Evolutionary conservation across 2,888 invertebrate genomes (phyloP).

Genomic region (Pristionchus japonicus): DNA sequence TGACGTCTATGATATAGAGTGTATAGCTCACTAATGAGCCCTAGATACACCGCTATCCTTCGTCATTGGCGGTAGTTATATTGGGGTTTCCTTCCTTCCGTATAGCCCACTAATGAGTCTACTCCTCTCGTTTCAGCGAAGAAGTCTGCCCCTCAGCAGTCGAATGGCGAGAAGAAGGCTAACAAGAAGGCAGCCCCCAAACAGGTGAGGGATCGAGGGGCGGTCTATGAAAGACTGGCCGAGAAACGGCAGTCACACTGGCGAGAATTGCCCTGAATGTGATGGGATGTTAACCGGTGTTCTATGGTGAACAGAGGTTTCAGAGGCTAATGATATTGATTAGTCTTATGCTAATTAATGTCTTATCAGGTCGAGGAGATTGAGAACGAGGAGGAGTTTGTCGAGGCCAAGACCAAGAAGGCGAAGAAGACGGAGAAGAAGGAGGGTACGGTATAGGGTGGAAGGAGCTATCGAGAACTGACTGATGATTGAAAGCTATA

Average conservation of each 20-base stretch:
- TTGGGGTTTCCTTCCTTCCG: background rate
- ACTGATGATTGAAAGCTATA: background rate
- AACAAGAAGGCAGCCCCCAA: constrained; percentile 9
- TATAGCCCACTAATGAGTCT: background rate
- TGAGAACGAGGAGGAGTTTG: constrained; percentile 37
- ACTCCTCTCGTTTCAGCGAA: constrained; percentile 15
- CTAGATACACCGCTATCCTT: too few species aligned
- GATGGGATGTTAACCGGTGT: too few species aligned
- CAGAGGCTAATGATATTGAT: too few species aligned
- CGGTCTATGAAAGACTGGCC: too few species aligned
- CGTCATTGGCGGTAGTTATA: too few species aligned
- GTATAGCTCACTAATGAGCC: too few species aligned
- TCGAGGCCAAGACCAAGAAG: constrained; percentile 45
- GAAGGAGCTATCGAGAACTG: background rate
- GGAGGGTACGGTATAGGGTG: constrained; percentile 25
- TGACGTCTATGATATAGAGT: too few species aligned
- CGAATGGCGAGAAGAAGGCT: constrained; percentile 1
- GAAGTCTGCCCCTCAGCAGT: constrained; percentile 2
- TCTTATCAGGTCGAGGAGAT: constrained; percentile 8
- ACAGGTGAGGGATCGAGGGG: background rate
- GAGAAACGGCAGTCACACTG: too few species aligned
- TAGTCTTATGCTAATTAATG: background rate
- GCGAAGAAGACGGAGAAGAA: constrained; percentile 41
- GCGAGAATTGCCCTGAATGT: too few species aligned
- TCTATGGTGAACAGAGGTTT: too few species aligned